phyloP scores from a whole-genome alignment of 2,797 vertebrate species.

The Phataginus tricuspis region DNA sequence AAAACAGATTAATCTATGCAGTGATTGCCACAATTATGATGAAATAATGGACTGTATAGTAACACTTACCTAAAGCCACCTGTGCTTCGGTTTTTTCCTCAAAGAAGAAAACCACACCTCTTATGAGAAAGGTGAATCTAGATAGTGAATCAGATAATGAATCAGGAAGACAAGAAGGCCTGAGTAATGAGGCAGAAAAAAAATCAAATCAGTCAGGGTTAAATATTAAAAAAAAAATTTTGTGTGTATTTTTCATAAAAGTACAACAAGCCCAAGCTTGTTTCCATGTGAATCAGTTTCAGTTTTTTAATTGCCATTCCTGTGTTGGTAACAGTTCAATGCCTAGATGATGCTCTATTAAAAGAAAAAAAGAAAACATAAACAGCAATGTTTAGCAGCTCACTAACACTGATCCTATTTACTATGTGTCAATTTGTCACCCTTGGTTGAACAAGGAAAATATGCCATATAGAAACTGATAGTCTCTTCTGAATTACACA shows the following conservation, averaged over 20 bases:
- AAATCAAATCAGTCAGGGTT: neutral
- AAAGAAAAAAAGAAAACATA: neutral
- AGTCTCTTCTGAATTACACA: constrained; percentile 18
- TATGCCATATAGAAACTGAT: neutral
- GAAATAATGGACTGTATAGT: constrained; percentile 26
- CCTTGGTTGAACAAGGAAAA: constrained; percentile 23
- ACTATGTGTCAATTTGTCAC: constrained; percentile 36
- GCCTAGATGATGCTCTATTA: neutral
- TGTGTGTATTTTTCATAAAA: neutral
- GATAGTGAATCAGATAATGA: neutral
- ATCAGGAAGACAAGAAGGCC: neutral
- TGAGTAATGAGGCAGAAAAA: constrained; percentile 14
- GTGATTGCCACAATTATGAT: constrained; percentile 46
- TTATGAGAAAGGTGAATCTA: neutral
- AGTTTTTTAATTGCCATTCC: constrained; percentile 39
- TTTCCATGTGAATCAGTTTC: constrained; percentile 35
- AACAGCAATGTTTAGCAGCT: neutral
- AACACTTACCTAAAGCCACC: constrained; percentile 3
- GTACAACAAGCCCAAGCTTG: neutral
- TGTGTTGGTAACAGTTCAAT: neutral
- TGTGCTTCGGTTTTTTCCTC: neutral
- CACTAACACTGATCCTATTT: constrained; percentile 39
- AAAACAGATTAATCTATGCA: constrained; percentile 32
- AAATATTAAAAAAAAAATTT: constrained; percentile 21
- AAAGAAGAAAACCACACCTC: neutral